phyloP scores from a whole-genome alignment of 2,113 vertebrate genomes.

The Mola mola region DNA sequence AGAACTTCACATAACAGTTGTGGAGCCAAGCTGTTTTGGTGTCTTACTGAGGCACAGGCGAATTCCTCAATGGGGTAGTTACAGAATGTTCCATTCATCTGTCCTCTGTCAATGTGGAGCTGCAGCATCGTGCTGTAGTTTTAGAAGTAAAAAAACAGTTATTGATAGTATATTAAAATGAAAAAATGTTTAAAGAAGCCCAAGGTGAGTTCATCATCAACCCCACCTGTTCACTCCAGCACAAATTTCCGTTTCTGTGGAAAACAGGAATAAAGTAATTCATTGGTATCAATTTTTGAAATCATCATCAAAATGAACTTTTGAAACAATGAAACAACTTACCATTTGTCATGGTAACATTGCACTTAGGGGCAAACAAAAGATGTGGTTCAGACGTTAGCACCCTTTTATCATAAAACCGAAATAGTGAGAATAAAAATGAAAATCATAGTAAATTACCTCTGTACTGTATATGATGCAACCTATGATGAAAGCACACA shows the following conservation, averaged over 20 bases:
- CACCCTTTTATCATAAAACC: background rate
- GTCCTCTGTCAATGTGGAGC: slow-evolving; percentile 24
- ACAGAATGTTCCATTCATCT: slow-evolving; percentile 45
- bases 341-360: slow-evolving; percentile 63
- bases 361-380: slow-evolving; percentile 63
- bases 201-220: background rate
- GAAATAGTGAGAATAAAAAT: background rate
- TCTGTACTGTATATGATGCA: slow-evolving; percentile 66
- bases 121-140: slow-evolving; percentile 61
- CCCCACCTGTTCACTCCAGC: slow-evolving; percentile 72
- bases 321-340: slow-evolving; percentile 5
- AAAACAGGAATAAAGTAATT: background rate
- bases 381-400: slow-evolving; percentile 10
- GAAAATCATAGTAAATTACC: slow-evolving; percentile 56
- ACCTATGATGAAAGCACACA: slow-evolving; percentile 48
- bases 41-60: slow-evolving; percentile 72
- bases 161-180: background rate
- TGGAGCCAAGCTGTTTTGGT: background rate
- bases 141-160: slow-evolving; percentile 3
- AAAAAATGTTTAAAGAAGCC: background rate
- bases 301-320: too few species aligned
- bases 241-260: slow-evolving; percentile 71
- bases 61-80: slow-evolving; percentile 63
- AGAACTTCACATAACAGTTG: background rate
- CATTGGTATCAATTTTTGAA: background rate